These are phyloP conservation scores for Brotula barbata DNA, from an alignment of 2,797 vertebrate species.

Conservation along the genomic window DNA sequence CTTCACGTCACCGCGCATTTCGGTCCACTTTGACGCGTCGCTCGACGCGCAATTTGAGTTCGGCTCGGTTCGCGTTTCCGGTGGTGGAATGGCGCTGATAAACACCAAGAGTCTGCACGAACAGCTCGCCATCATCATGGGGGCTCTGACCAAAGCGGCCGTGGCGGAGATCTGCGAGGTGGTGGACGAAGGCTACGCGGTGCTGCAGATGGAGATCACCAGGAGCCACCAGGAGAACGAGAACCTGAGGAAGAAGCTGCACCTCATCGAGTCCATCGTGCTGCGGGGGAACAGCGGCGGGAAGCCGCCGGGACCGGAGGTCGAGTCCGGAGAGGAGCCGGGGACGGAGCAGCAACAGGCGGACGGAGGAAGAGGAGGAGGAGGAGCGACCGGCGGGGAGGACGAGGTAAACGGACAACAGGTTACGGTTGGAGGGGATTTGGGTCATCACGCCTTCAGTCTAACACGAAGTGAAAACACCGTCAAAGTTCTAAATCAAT, in stretches of 20 bases:
- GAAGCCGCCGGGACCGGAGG: background rate
- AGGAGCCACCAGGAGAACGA: constrained; percentile 68
- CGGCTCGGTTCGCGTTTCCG: background rate
- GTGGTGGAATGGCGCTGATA: constrained; percentile 30
- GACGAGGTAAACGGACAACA: background rate
- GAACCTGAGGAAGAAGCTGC: constrained; percentile 68
- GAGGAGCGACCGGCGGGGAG: background rate
- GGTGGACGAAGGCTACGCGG: constrained; percentile 68
- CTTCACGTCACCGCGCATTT: background rate
- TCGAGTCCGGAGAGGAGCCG: background rate
- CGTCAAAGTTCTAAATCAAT: background rate
- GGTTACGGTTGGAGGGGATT: too few species aligned
- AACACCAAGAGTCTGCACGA: constrained; percentile 44
- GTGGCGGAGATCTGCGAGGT: constrained; percentile 67
- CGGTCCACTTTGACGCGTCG: background rate
- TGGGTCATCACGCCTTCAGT: too few species aligned
- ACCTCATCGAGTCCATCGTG: constrained; percentile 72
- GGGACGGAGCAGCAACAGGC: background rate
- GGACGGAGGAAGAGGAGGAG: background rate
- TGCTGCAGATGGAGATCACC: constrained; percentile 63
- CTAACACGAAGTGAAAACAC: too few species aligned
- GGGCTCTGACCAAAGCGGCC: constrained; percentile 62
- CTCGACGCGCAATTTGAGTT: background rate
- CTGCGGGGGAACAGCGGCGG: constrained; percentile 35
- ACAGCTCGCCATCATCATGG: constrained; percentile 68